Evolutionary conservation across 1,140 invertebrate genomes (phyloP), one percentile per base, ranked within the genome.

Genomic region (Caerostris extrusa): DNA sequence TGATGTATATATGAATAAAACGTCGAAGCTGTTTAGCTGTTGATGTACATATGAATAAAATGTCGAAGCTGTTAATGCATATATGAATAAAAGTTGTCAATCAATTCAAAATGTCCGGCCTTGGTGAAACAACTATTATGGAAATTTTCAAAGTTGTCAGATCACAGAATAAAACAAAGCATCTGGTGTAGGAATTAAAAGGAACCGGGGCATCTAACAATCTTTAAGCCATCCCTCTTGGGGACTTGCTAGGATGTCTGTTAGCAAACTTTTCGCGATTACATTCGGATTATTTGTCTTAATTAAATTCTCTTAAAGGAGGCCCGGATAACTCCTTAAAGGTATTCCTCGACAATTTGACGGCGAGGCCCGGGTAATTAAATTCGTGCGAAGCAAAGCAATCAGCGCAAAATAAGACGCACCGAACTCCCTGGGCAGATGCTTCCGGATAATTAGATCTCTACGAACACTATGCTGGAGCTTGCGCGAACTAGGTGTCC

Each of bases 251-350:
- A n/a, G 17, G 61, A n/a, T n/a, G 34, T 2, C 34, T 34, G 61
- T 67, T 34, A 71, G n/a, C n/a, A 34, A 71, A 10, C 58, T 14
- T 10, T 64, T 60, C 58, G 17, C 53, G 85, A 87, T 87, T 64
- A 64, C 57, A 64, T 64, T 64, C 58, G 14, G 85, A 87, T 87
- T 87, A 87, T 87, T 60, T 87, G 19, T 61, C 85, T 87, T 87
- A 60, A 87, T 87, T 64, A 87, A 60, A 19, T n/a, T 60, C 58
- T 53, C 85, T 12, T 3, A 50, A 10, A 61, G 57, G 10, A 61
- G 50, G 64, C 58, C 50, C 2, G 85, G 8, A 53, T 85, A 58
- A 87, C 10, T 34, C 19, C 58, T 19, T 58, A 50, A 6, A 60
- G 50, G 34, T 12, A 14, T 19, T 60, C 57, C 12, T 6, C 34